These are phyloP conservation scores for Aphidoletes aphidimyza DNA, from an alignment of 2,888 invertebrate genomes.

Conservation along the genomic window DNA sequence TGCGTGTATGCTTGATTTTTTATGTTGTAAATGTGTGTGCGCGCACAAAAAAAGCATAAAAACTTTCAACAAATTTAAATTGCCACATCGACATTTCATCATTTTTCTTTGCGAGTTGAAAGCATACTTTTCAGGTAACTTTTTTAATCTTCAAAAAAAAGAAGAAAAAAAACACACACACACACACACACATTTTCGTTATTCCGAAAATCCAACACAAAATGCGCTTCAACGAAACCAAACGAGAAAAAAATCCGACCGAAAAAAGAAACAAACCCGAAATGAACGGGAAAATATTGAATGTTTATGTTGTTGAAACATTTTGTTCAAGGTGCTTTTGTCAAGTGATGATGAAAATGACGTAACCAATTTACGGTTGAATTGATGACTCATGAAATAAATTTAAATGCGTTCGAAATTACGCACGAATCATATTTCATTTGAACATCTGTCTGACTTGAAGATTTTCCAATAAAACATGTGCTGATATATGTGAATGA, in stretches of 20 bases:
- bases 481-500: too few species aligned
- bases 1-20: too few species aligned
- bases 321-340: not conserved
- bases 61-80: not conserved
- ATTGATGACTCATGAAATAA: not conserved
- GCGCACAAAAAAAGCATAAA: not conserved
- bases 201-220: not conserved
- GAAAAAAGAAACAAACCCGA: too few species aligned
- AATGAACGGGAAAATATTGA: too few species aligned
- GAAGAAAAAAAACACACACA: too few species aligned
- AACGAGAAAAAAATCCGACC: not conserved
- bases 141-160: conserved; percentile 4
- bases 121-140: not conserved
- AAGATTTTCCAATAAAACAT: conserved; percentile 13
- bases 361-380: too few species aligned
- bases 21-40: too few species aligned
- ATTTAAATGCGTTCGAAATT: not conserved
- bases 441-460: not conserved
- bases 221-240: too few species aligned
- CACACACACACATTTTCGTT: too few species aligned
- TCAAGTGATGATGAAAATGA: not conserved
- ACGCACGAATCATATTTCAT: not conserved
- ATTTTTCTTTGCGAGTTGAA: not conserved
- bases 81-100: not conserved
- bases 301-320: too few species aligned